phyloP scores from a whole-genome alignment of 2,888 invertebrate genomes.

The Merodon equestris region DNA sequence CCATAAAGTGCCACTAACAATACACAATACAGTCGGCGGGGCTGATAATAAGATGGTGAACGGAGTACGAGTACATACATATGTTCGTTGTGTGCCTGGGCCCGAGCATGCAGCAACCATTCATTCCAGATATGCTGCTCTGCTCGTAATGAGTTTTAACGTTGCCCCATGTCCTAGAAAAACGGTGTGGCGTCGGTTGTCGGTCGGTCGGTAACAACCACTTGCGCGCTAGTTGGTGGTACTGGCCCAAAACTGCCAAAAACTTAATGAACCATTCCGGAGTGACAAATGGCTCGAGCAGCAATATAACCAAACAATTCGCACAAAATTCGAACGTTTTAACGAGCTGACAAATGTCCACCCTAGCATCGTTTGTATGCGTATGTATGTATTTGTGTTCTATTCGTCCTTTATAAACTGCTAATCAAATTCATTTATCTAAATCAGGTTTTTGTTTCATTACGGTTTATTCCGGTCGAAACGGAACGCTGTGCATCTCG shows the following conservation, averaged over 20 bases:
- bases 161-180: background rate
- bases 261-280: conserved; percentile 67
- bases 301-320: conserved; percentile 67
- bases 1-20: conserved; percentile 30
- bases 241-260: conserved; percentile 64
- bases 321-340: conserved; percentile 66
- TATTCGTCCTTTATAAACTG: conserved; percentile 54
- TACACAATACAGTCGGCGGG: conserved; percentile 30
- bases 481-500: background rate
- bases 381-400: too few relatives aligned
- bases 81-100: too few relatives aligned
- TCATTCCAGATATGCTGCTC: conserved; percentile 58
- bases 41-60: conserved; percentile 2
- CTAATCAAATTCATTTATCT: conserved; percentile 66
- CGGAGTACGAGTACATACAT: too few relatives aligned
- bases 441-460: conserved; percentile 52
- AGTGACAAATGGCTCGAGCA: conserved; percentile 66
- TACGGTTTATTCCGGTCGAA: conserved; percentile 5
- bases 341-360: conserved; percentile 67
- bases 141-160: conserved; percentile 60
- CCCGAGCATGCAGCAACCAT: conserved; percentile 50
- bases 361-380: conserved; percentile 2
- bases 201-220: conserved; percentile 16
- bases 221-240: conserved; percentile 18
- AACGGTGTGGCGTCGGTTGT: too few relatives aligned